phyloP scores from a whole-genome alignment of 2,888 invertebrate genomes.

The Orgyia antiqua region DNA sequence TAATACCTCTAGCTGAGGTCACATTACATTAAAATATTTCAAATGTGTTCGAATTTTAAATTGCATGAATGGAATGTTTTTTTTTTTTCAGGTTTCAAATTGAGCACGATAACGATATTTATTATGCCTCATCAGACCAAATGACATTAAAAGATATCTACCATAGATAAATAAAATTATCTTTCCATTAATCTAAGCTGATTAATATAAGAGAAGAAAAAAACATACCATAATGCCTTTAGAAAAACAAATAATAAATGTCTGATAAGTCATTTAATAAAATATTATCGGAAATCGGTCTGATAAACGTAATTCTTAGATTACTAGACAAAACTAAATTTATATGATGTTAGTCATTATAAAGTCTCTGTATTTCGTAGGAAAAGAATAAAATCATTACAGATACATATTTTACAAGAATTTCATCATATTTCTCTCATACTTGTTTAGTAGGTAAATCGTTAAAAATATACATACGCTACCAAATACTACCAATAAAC shows the following conservation, averaged over 20 bases:
- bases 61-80: not conserved
- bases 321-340: not conserved
- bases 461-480: no score
- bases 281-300: no score
- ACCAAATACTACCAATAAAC: no score
- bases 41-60: not conserved
- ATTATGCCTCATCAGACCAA: conserved; percentile 13
- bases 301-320: not conserved
- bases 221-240: conserved; percentile 8
- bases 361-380: not conserved
- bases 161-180: conserved; percentile 24
- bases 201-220: conserved; percentile 14
- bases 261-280: no score
- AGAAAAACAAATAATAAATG: conserved; percentile 1
- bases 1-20: no score
- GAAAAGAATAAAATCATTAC: no score
- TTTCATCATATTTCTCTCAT: no score
- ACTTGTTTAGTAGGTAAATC: no score
- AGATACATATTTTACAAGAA: no score
- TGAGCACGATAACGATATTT: conserved; percentile 15
- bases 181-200: conserved; percentile 20
- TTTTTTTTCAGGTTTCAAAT: conserved; percentile 15
- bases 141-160: conserved; percentile 15
- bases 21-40: not conserved
- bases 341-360: not conserved